Percentiles rank a stretch among this genome's conserved stretches.
Evolutionary conservation across 2,113 vertebrate genomes (phyloP).

Genomic region (Thunnus thynnus): DNA sequence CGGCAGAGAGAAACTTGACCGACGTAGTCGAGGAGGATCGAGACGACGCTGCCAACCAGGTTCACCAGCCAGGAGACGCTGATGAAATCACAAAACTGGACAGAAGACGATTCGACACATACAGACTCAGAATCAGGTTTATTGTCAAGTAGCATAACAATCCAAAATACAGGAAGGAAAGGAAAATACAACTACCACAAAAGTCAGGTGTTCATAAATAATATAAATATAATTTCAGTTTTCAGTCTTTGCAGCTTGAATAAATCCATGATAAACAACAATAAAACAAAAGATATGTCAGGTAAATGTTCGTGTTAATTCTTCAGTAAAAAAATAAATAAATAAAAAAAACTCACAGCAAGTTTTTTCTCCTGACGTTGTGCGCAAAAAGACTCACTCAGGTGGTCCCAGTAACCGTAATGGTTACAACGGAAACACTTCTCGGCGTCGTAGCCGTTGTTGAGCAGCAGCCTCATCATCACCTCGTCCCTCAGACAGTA

Average conservation of each 20-base stretch:
- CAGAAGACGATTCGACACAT: background rate
- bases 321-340: too few species aligned
- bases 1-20: conserved; percentile 87
- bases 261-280: too few species aligned
- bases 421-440: conserved; percentile 90
- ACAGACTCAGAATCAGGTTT: background rate
- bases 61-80: conserved; percentile 88
- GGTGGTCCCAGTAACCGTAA: conserved; percentile 80
- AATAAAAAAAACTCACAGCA: conserved; percentile 67
- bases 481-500: conserved; percentile 90
- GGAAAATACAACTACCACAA: too few species aligned
- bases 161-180: too few species aligned
- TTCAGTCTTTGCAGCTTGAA: too few species aligned
- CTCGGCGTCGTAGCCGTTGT: conserved; percentile 87
- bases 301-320: too few species aligned
- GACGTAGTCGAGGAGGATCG: conserved; percentile 88
- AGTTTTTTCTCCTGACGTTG: conserved; percentile 59
- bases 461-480: conserved; percentile 91
- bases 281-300: too few species aligned
- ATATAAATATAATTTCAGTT: too few species aligned
- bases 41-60: conserved; percentile 84
- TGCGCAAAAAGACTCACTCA: conserved; percentile 61
- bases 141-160: too few species aligned
- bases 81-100: conserved; percentile 92
- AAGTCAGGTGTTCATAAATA: too few species aligned